Evolutionary conservation across 53 echinoderm and acorn worm genomes (phyloP).

Genomic region (Paracentrotus lividus): DNA sequence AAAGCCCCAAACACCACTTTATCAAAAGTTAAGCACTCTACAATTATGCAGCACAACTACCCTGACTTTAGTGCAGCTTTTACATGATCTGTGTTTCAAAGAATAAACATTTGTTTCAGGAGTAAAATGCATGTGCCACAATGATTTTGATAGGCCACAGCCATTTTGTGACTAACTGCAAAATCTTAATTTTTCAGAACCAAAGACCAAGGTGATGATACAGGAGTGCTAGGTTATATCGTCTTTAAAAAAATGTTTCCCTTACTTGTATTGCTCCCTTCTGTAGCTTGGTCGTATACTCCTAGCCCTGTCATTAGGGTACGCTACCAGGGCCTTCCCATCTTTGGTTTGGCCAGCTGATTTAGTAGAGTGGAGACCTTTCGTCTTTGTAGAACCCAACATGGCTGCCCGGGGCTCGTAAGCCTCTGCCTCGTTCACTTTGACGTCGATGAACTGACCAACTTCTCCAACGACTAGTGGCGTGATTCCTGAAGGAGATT

Average conservation of each 20-base stretch:
- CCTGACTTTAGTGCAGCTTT: too few species aligned
- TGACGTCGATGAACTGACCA: constrained; percentile 95
- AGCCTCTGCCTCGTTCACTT: constrained; percentile 80
- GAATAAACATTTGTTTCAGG: too few species aligned
- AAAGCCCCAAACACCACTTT: too few species aligned
- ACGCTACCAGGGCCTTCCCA: constrained; percentile 89
- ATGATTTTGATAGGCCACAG: too few species aligned
- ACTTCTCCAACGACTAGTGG: constrained; percentile 98
- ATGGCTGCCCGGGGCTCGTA: constrained; percentile 95
- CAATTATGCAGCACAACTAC: too few species aligned
- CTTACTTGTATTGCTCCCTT: constrained; percentile 94
- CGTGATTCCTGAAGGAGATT: constrained; percentile 82
- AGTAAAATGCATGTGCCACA: too few species aligned
- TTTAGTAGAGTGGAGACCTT: constrained; percentile 83
- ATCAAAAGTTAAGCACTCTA: too few species aligned
- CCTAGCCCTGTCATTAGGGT: constrained; percentile 93
- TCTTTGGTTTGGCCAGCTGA: constrained; percentile 78
- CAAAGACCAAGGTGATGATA: too few species aligned
- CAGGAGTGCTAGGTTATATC: too few species aligned
- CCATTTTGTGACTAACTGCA: too few species aligned
- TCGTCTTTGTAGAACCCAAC: constrained; percentile 88
- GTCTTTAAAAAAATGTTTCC: neutral
- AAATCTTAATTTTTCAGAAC: too few species aligned
- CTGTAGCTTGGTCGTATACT: constrained; percentile 97
- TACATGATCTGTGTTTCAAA: too few species aligned